Evolutionary conservation across 2,888 invertebrate species (phyloP), one percentile per base, ranked within the genome.

Genomic region (Steinernema scapterisci): DNA sequence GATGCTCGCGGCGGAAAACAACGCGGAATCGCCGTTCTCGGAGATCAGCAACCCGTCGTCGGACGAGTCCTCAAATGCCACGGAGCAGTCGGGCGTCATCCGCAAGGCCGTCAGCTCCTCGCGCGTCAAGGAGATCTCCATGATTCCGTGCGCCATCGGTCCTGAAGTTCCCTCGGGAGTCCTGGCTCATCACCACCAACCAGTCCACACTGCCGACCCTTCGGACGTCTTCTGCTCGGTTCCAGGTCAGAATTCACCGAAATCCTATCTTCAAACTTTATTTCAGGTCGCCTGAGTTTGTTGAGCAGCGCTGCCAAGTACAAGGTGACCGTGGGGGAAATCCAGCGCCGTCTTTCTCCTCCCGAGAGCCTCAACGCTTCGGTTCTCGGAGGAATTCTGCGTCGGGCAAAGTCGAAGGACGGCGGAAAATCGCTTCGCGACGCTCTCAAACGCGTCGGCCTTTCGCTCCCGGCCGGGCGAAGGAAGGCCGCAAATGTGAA

Each of bases 261-360:
- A n/a, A n/a, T n/a, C n/a, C n/a, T n/a, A n/a, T n/a, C 21, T 45
- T 38, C 3, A 38, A 9, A 38, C 3, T 38, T 38, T 3, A 6
- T 43, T 51, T 23, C 31, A 75, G 75, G 75, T 13, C 76, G 82
- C n/a, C 72, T 82, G 19, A 75, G 75, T 2, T 48, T 82, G 19
- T 75, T 82, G 13, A 80, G 79, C 45, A 75, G 78, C 46, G 80
- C 82, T 13, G 80, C 83, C 46, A 82, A 82, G 63, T 82, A 82
- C 71, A 80, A 83, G 52, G 82, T 82, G 25, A 82, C 82, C 9
- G 82, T 82, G 9, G 82, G 82, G 1, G 82, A 83, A 72, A 80
- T 83, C 54, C 76, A 81, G 46, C 48, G 78, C 21, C 76, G 81
- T 38, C 77, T 81, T 43, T 78, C 80, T 31, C 79, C 80, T n/a